Evolutionary conservation across 2,888 invertebrate species (phyloP), one percentile per base, ranked within the genome.

Genomic region (Melanargia galathea): DNA sequence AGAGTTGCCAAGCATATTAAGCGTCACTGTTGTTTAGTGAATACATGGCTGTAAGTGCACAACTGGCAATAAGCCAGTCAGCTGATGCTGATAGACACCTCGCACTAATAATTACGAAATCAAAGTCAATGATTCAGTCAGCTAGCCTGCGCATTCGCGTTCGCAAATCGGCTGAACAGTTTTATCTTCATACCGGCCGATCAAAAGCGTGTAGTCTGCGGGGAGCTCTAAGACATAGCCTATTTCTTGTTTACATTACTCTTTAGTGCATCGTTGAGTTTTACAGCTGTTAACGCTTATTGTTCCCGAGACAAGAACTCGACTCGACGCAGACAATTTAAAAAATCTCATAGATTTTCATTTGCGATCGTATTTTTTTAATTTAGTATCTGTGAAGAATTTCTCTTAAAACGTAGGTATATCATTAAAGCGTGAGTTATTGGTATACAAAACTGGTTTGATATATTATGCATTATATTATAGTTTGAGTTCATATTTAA

Each of bases 191-290:
- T 7, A 33, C 20, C 52, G 11, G 18, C 13, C 35, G 13, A 13
- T 33, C 52, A 33, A 26, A 35, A 52, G 13, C 22, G 11, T 35
- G 26, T 16, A 30, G 52, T 52, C 13, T 35, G 52, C 52, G 52
- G 35, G 18, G 6, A 20, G 35, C 52, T 13, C 35, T 52, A 52
- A 85, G 81, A 90, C 84, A 86, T 90, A 90, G 87, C 87, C 89
- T 91, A 90, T 81, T 79, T 79, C 80, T 79, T 79, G 78, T 86
- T 85, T 84, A 84, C 76, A 83, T 73, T 76, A 84, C 33, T 61
- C 26, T 79, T 82, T 82, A 79, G 77, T 79, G 81, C 87, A 89
- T 88, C 90, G 87, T 90, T 90, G 90, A 87, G 86, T 88, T 86
- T 91, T 90, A 90, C 89, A 84, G 78, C 81, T 81, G 80, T 79